These are phyloP conservation scores for Desoria tigrina DNA, from an alignment of 2,888 invertebrate species.

Conservation along the genomic window DNA sequence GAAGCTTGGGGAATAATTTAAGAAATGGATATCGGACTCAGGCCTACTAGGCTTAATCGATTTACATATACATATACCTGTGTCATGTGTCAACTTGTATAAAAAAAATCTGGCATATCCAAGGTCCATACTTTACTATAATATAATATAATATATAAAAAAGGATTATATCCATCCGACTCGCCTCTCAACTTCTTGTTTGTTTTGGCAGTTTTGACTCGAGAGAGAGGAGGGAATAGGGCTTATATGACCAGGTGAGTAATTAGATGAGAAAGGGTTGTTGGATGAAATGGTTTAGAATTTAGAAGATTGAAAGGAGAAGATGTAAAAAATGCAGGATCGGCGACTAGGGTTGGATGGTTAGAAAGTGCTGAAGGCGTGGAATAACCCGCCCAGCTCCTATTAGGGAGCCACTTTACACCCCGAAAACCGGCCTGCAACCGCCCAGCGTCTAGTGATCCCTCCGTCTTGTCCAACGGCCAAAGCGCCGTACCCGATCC, in stretches of 20 bases:
- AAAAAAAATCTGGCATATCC: no score
- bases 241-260: background rate
- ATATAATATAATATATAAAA: no score
- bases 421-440: slow-evolving; percentile 42
- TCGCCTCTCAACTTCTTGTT: no score
- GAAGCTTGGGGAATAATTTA: no score
- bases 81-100: no score
- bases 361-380: slow-evolving; percentile 35
- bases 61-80: no score
- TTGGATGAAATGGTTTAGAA: background rate
- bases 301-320: background rate
- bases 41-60: no score
- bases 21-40: no score
- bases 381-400: slow-evolving; percentile 48
- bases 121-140: no score
- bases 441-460: slow-evolving; percentile 33
- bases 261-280: slow-evolving; percentile 3
- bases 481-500: background rate
- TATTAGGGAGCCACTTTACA: slow-evolving; percentile 51
- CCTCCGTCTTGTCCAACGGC: slow-evolving; percentile 3
- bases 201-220: no score
- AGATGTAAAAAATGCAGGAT: background rate
- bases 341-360: slow-evolving; percentile 38
- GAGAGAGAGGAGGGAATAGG: no score
- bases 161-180: no score